Percentiles rank a stretch among this genome's conserved stretches.
Conservation (phyloP, 2,113 vertebrate species). For the Sebastes schlegelii region DNA sequence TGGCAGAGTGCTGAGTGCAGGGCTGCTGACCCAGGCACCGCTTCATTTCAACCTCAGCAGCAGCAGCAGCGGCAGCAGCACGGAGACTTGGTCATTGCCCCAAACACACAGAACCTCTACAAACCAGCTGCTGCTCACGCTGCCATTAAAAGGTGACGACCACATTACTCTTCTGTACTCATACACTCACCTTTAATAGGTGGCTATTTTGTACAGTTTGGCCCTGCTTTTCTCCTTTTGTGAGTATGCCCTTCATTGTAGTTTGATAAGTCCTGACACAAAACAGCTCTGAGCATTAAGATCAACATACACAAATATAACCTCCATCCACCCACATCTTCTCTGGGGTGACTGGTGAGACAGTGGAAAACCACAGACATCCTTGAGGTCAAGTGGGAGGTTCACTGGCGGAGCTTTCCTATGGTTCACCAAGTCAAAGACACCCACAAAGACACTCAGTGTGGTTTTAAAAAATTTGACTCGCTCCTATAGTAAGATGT, state of each 20-base stretch:
- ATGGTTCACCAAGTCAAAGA: conserved; percentile 65
- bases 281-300: conserved; percentile 2
- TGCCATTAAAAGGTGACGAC: conserved; percentile 31
- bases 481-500: conserved; percentile 39
- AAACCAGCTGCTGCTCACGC: conserved; percentile 34
- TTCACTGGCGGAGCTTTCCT: conserved; percentile 54
- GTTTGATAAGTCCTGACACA: conserved; percentile 20
- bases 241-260: neutral
- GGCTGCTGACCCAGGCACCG: conserved; percentile 78
- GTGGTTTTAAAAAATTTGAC: conserved; percentile 49
- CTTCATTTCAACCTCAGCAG: conserved; percentile 76
- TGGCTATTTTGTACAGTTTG: neutral
- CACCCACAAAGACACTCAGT: conserved; percentile 60
- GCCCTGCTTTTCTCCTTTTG: neutral
- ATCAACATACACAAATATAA: conserved; percentile 39
- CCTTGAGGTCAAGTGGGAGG: conserved; percentile 76
- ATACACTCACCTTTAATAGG: conserved; percentile 1
- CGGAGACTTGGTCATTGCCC: conserved; percentile 40
- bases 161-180: conserved; percentile 23
- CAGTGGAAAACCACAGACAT: conserved; percentile 77
- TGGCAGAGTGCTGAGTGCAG: conserved; percentile 76
- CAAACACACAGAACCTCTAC: conserved; percentile 41
- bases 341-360: conserved; percentile 62
- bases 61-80: conserved; percentile 44
- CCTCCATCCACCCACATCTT: conserved; percentile 53